Conservation (phyloP, 1,140 invertebrate species). For the Aphis craccivora region DNA sequence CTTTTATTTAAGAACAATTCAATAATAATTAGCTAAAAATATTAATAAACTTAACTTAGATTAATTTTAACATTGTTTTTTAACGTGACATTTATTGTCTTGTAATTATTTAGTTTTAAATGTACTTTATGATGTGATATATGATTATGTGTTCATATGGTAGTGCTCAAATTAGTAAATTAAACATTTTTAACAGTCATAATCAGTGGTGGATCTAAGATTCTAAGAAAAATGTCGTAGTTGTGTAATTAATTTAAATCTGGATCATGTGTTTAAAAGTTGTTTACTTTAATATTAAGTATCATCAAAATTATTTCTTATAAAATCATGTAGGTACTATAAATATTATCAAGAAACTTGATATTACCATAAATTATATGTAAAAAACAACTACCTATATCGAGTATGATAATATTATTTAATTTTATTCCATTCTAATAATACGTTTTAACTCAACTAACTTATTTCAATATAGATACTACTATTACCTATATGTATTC, state of each 20-base stretch:
- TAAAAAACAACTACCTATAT: background rate
- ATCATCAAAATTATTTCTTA: background rate
- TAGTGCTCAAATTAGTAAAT: background rate
- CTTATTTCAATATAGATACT: background rate
- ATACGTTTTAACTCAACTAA: background rate
- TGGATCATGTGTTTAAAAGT: background rate
- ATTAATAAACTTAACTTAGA: background rate
- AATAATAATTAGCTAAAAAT: background rate
- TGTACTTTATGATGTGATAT: background rate
- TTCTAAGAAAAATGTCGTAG: background rate
- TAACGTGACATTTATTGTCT: background rate
- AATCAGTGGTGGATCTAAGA: constrained; percentile 2
- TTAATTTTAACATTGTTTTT: background rate
- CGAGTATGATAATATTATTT: background rate
- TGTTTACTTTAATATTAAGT: background rate
- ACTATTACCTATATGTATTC: too few relatives aligned
- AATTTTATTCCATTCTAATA: background rate
- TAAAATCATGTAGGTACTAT: background rate
- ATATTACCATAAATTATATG: background rate
- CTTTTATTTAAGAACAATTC: background rate
- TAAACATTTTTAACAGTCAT: background rate
- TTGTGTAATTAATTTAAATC: background rate
- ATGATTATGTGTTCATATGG: background rate
- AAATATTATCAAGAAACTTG: background rate
- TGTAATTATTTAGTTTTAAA: background rate